Percentiles rank a stretch among this genome's conserved stretches.
Conservation (phyloP, 2,888 invertebrate species). For the Micropterix aruncella region DNA sequence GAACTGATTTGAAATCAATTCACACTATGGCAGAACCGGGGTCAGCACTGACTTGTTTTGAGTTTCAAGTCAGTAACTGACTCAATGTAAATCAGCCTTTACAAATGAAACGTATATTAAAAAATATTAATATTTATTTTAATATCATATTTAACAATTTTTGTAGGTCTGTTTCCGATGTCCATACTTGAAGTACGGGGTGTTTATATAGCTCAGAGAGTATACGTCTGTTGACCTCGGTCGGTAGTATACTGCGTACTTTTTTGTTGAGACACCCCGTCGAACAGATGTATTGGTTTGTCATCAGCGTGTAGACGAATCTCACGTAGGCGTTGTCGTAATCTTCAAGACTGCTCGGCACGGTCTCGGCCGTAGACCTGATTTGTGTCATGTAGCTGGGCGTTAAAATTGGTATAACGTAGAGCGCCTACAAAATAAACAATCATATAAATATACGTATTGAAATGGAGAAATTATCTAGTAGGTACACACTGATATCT, state of each 20-base stretch:
- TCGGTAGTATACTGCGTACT: constrained; percentile 32
- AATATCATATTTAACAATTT: constrained; percentile 23
- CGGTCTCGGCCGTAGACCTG: constrained; percentile 20
- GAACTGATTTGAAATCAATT: too few species aligned
- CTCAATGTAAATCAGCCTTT: too few species aligned
- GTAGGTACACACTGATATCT: too few species aligned
- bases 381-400: constrained; percentile 34
- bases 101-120: too few species aligned
- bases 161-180: constrained; percentile 30
- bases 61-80: too few species aligned
- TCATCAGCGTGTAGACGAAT: constrained; percentile 33
- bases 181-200: constrained; percentile 34
- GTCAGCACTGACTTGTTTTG: too few species aligned
- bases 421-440: constrained; percentile 31
- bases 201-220: constrained; percentile 25
- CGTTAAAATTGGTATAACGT: constrained; percentile 39
- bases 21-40: too few species aligned
- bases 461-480: too few species aligned
- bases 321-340: constrained; percentile 34
- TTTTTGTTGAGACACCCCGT: constrained; percentile 33
- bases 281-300: constrained; percentile 31
- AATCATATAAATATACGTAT: constrained; percentile 3
- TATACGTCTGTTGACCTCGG: constrained; percentile 22
- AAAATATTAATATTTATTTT: too few species aligned
- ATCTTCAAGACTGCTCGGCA: constrained; percentile 28